Conservation (phyloP, 2,888 invertebrate species). For the Napeogenes inachia region DNA sequence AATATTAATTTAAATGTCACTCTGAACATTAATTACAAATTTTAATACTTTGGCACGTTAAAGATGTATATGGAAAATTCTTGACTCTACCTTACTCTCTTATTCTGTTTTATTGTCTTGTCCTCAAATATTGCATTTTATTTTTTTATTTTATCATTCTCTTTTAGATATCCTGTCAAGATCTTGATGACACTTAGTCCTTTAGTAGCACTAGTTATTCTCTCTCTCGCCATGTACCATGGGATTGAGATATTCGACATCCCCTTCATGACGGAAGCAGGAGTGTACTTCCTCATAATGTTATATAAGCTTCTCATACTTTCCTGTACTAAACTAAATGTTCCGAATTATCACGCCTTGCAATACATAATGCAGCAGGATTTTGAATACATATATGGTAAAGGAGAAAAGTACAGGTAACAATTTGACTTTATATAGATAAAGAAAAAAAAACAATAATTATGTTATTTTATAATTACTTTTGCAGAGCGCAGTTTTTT, state of each 20-base stretch:
- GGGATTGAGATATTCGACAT: constrained; percentile 40
- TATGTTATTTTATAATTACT: constrained; percentile 9
- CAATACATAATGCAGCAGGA: constrained; percentile 43
- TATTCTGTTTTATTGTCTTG: no score
- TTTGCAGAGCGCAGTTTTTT: constrained; percentile 46
- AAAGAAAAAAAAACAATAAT: not conserved
- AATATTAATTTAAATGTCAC: no score
- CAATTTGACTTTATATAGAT: no score
- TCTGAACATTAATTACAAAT: no score
- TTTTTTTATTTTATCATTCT: not conserved
- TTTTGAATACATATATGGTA: constrained; percentile 46
- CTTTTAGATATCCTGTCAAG: constrained; percentile 38
- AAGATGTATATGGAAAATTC: no score
- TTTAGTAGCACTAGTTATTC: constrained; percentile 23
- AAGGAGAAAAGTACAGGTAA: constrained; percentile 45
- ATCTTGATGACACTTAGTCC: constrained; percentile 26
- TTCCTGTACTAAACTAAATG: constrained; percentile 39
- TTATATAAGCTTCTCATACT: constrained; percentile 45
- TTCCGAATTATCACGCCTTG: constrained; percentile 41
- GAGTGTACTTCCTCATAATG: constrained; percentile 44
- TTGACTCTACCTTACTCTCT: no score
- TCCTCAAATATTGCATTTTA: no score
- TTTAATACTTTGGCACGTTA: no score
- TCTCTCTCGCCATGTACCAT: constrained; percentile 32
- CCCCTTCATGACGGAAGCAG: constrained; percentile 43